Base-by-base conservation (phyloP, 2,797 vertebrate genomes). In the Smutsia gigantea region DNA sequence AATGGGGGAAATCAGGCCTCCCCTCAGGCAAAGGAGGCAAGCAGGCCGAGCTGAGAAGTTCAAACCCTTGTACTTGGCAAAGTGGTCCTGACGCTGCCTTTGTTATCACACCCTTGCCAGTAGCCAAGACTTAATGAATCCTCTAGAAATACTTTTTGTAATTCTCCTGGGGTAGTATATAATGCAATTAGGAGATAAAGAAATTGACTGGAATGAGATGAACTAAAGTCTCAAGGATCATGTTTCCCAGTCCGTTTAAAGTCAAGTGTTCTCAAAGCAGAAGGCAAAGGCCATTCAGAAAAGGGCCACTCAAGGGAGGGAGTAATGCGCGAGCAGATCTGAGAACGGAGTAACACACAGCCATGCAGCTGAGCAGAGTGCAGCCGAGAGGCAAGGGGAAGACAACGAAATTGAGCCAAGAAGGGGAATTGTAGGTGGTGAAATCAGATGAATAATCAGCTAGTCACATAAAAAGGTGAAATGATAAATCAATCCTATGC, bases 131-230 rank as follows among this genome's bases (percentile, higher is more conserved):
- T 46, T 82, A 29, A 59, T 34, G 39, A 74, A 63, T 90, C 92
- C 69, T 90, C 95, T 88, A 83, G 46, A 93, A 82, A 77, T 17
- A 31, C 17, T 64, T 31, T 55, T 8, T 63, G 75, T 53, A 61
- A 89, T 90, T 82, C 90, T 46, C 3, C 27, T 29, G 46, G 61
- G 77, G 31, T 61, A 7, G 4, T 8, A 53, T 31, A 74, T 51
- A 88, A 93, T 61, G 53, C 46, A 92, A 95, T 93, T 74, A 95
- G 77, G 51, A 93, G 90, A 95, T 59, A 94, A 89, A 90, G 81
- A 86, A 93, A 81, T 27, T 4, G 53, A 23, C 39, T 3, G 19
- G 51, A 85, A 90, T 31, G 75, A 93, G 61, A 74, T 0, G 34
- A 82, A 96, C 37, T 64, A 18, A 63, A 83, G 63, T 74, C 18